Evolutionary conservation across 2,113 vertebrate species (phyloP).

Genomic region (Bos javanicus): DNA sequence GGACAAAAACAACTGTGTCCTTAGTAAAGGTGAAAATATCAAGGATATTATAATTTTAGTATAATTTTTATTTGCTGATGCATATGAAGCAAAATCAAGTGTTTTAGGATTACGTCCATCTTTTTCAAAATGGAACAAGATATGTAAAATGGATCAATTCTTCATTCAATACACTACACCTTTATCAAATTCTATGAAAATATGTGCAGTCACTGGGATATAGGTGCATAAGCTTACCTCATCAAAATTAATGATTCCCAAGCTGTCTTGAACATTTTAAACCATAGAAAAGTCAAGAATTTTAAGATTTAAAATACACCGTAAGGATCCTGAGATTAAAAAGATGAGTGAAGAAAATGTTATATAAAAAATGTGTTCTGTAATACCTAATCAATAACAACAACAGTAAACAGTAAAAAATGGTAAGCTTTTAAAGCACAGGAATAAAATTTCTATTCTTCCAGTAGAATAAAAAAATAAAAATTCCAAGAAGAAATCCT

Average conservation of each 20-base stretch:
- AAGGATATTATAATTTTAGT: not conserved
- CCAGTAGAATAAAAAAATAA: not conserved
- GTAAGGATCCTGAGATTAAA: not conserved
- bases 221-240: not conserved
- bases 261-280: not conserved
- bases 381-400: slow-evolving; percentile 50
- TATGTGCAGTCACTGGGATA: not conserved
- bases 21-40: not conserved
- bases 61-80: not conserved
- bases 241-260: not conserved
- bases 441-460: slow-evolving; percentile 11
- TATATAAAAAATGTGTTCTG: not conserved
- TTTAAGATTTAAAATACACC: not conserved
- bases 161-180: not conserved
- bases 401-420: not conserved
- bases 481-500: slow-evolving; percentile 32
- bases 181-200: not conserved
- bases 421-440: not conserved
- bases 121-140: not conserved
- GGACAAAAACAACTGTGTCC: not conserved
- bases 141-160: not conserved
- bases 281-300: not conserved
- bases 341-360: not conserved
- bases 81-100: not conserved
- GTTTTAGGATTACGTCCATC: not conserved